Percentiles rank a stretch among this genome's conserved stretches.
phyloP scores from a whole-genome alignment of 1,140 invertebrate genomes.

The Gryllus bimaculatus region DNA sequence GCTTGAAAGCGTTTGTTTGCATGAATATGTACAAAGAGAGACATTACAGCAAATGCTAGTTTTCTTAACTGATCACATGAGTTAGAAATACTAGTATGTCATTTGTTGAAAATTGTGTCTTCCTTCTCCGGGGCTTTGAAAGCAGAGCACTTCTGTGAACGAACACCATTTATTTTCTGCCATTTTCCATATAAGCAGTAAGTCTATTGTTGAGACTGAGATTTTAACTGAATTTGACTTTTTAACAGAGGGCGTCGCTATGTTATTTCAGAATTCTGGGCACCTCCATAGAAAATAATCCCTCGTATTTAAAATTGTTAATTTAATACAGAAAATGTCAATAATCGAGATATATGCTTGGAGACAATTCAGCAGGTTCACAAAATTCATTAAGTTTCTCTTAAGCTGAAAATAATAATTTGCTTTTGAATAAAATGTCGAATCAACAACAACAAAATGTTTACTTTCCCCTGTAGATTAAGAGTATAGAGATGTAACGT shows the following conservation, averaged over 20 bases:
- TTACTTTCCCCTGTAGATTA: too few relatives aligned
- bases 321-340: neutral
- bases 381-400: neutral
- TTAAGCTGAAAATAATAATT: neutral
- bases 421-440: too few relatives aligned
- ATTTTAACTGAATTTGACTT: too few relatives aligned
- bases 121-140: neutral
- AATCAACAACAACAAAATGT: too few relatives aligned
- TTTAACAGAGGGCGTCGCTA: neutral
- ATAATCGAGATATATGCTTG: neutral
- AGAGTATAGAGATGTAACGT: too few relatives aligned
- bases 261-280: neutral
- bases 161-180: neutral
- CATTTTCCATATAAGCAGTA: neutral
- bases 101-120: neutral
- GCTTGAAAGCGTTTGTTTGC: neutral
- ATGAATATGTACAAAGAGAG: neutral
- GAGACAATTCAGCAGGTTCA: neutral
- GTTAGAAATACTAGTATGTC: neutral
- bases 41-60: neutral
- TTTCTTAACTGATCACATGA: neutral
- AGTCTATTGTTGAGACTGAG: too few relatives aligned
- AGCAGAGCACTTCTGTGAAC: neutral
- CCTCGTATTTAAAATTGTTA: neutral
- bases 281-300: neutral